Base-by-base conservation (phyloP, 2,113 vertebrate species). In the Callipepla squamata region DNA sequence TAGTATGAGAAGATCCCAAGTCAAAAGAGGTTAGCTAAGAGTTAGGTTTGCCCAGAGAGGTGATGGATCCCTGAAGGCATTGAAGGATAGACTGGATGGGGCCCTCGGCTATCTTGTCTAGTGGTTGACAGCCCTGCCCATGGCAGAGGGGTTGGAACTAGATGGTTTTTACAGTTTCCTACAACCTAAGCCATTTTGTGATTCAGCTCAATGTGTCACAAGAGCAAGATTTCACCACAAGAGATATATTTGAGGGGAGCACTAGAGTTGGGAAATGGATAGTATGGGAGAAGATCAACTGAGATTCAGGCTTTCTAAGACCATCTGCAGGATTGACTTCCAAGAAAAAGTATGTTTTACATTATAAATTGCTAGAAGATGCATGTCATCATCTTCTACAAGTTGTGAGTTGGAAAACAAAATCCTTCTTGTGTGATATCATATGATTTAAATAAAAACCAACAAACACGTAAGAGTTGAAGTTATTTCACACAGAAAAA, bases 171-270 rank as follows among this genome's bases (percentile, higher is more conserved):
- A 28, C 28, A 8, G 14, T 53, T 53, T 26, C 26, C 51, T 53
- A 14, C 51, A 17, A 53, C 26, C 26, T 53, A 53, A 53, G 26
- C 51, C 15, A 53, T 53, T 53, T 28, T 38, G 65, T 42, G 42
- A 15, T 62, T 86, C 53, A 5, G 2, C 20, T 92, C 17, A 78
- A 40, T 4, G 3, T 7, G 26, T 78, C 38, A 67, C 13, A 65
- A 30, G 7, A 69, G 34, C 40, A 65, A 91, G 57, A 74, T 72
- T 7, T 57, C 36, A 61, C n/a, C 38, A 59, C 70, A 63, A 16
- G 13, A 87, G 30, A 19, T 4, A 19, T 11, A 40, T 6, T 0
- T 57, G 59, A 63, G 58, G 57, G 9, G 12, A 6, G 13, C 3
- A 13, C 11, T 79, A 75, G 11, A 70, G 17, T 61, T 32, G 67